A percentile compares a stretch with the other conserved stretches of the same genome.
Evolutionary conservation across 2,113 vertebrate genomes (phyloP).

Genomic region (Turnix velox): DNA sequence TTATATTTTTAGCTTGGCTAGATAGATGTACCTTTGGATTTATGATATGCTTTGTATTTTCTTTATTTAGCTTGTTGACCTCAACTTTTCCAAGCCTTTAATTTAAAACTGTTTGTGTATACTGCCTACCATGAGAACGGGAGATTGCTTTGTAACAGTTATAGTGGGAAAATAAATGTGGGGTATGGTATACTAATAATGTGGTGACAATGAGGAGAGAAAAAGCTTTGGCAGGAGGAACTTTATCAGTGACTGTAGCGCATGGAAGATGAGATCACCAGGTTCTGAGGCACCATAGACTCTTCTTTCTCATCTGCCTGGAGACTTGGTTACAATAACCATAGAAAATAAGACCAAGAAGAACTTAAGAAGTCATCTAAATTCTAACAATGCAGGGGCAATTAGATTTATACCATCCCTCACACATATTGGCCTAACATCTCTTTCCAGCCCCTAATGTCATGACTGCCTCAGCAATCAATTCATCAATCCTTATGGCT

Average conservation of each 20-base stretch:
- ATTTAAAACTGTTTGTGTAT: background rate
- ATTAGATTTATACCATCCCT: background rate
- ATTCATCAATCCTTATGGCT: background rate
- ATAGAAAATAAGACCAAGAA: background rate
- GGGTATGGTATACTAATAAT: background rate
- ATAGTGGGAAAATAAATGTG: background rate
- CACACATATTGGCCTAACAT: background rate
- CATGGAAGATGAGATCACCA: background rate
- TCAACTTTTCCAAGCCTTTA: slow-evolving; percentile 4
- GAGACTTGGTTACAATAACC: slow-evolving; percentile 2
- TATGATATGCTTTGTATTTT: background rate
- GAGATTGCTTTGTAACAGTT: background rate
- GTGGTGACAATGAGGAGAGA: background rate
- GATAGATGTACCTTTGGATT: background rate
- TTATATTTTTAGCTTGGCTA: background rate
- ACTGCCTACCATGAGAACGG: background rate
- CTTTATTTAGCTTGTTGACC: background rate
- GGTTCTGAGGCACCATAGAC: background rate
- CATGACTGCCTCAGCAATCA: background rate
- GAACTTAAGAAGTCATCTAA: background rate
- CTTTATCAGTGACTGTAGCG: background rate
- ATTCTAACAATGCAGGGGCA: background rate
- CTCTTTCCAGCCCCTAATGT: background rate
- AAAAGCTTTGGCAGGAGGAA: background rate
- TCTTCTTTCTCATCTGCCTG: slow-evolving; percentile 13